A percentile compares a stretch with the other conserved stretches of the same genome.
Evolutionary conservation across 2,888 invertebrate genomes (phyloP).

Genomic region (Geophilus truncorum): DNA sequence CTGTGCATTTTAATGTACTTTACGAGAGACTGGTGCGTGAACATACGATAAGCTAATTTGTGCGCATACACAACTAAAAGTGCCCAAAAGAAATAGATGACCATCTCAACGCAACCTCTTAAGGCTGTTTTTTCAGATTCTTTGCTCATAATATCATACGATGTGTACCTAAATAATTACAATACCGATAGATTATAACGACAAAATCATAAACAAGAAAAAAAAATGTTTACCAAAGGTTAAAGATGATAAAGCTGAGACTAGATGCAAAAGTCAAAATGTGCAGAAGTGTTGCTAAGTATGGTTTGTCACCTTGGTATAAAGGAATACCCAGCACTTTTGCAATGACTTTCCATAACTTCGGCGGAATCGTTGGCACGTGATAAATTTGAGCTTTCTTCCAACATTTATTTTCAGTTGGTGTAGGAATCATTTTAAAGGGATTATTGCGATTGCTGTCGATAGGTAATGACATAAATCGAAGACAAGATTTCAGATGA

Average conservation of each 20-base stretch:
- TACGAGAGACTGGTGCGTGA: conserved; percentile 42
- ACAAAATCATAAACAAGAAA: no score
- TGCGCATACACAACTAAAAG: conserved; percentile 49
- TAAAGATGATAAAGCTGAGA: conserved; percentile 35
- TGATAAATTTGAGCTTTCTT: neutral
- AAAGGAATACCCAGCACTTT: conserved; percentile 45
- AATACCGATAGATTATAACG: no score
- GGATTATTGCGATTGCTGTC: neutral
- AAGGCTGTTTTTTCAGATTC: conserved; percentile 45
- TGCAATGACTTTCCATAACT: conserved; percentile 47
- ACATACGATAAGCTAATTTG: conserved; percentile 47
- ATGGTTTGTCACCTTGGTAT: conserved; percentile 41
- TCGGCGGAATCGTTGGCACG: conserved; percentile 42
- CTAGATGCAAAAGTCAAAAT: conserved; percentile 42
- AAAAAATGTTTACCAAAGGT: conserved; percentile 34
- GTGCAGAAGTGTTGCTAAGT: conserved; percentile 45
- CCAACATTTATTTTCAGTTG: neutral
- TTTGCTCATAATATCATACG: conserved; percentile 46
- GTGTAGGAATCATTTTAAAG: neutral
- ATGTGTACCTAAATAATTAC: conserved; percentile 42
- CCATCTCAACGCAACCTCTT: conserved; percentile 45
- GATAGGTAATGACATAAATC: neutral
- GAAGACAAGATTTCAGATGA: neutral
- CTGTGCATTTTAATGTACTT: neutral
- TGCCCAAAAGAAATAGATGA: conserved; percentile 48